Conservation (phyloP, 2,797 vertebrate species). For the Halcyon badia region DNA sequence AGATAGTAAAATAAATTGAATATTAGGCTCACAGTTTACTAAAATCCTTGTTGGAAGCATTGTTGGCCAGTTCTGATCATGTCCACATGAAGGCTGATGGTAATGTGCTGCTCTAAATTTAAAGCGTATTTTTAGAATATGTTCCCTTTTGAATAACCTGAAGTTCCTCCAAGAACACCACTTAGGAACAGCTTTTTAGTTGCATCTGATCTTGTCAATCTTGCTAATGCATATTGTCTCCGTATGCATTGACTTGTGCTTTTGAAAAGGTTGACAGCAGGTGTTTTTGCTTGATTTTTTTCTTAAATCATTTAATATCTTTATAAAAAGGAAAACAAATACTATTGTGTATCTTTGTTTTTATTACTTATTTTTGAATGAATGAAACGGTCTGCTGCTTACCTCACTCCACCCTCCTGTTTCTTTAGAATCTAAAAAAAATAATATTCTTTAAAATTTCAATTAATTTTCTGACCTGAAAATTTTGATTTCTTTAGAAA, state of each 20-base stretch:
- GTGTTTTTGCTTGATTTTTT: not conserved
- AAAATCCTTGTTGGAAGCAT: not conserved
- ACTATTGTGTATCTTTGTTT: not conserved
- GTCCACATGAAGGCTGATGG: not conserved
- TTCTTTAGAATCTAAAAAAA: not conserved
- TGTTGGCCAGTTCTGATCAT: not conserved
- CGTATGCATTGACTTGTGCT: not conserved
- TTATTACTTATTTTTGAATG: not conserved
- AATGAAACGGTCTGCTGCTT: not conserved
- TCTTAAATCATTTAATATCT: not conserved
- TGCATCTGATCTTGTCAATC: not conserved
- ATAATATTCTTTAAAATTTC: not conserved
- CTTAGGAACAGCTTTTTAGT: not conserved
- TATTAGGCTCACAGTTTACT: not conserved
- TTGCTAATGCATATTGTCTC: not conserved
- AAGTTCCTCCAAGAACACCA: not conserved
- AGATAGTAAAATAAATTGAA: not conserved
- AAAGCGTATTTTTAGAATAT: not conserved
- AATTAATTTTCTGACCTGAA: not conserved
- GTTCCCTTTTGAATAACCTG: not conserved
- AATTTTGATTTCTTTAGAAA: not conserved
- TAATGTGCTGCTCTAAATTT: not conserved
- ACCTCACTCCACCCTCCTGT: rapidly evolving
- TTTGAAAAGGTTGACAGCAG: not conserved
- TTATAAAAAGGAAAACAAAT: not conserved